Evolutionary conservation across 2,113 vertebrate species (phyloP).

Genomic region (Callorhinus ursinus): DNA sequence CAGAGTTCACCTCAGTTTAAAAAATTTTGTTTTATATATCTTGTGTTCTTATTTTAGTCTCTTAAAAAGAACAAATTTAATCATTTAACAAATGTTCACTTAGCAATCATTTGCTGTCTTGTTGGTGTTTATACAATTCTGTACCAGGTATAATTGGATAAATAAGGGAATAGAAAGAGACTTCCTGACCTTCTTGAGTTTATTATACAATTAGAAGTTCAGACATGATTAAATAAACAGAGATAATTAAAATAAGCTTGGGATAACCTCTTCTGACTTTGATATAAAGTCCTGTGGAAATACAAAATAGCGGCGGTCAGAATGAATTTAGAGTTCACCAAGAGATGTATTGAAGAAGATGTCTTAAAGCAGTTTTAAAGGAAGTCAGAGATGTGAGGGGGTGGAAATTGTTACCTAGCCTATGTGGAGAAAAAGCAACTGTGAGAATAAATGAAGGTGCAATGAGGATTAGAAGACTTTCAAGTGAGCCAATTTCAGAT

Average conservation of each 20-base stretch:
- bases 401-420: not conserved
- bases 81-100: slow-evolving; percentile 8
- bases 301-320: not conserved
- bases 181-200: slow-evolving; percentile 21
- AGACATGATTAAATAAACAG: slow-evolving; percentile 45
- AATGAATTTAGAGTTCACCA: slow-evolving; percentile 10
- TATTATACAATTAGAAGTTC: slow-evolving; percentile 52
- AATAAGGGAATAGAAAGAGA: slow-evolving; percentile 39
- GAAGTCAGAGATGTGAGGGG: not conserved
- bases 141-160: not conserved
- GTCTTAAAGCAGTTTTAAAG: slow-evolving; percentile 18
- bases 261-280: slow-evolving; percentile 42
- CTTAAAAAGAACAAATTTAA: not conserved
- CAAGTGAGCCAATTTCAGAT: not conserved
- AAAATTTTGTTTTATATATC: not conserved
- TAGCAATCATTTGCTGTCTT: not conserved
- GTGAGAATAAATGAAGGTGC: not conserved
- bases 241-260: slow-evolving; percentile 51
- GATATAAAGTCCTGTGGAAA: not conserved
- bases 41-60: not conserved
- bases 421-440: not conserved
- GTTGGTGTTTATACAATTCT: not conserved
- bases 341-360: not conserved
- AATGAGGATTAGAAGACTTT: slow-evolving; percentile 8
- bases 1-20: not conserved